Conservation (phyloP, 1,140 invertebrate species). For the Atta cephalotes region DNA sequence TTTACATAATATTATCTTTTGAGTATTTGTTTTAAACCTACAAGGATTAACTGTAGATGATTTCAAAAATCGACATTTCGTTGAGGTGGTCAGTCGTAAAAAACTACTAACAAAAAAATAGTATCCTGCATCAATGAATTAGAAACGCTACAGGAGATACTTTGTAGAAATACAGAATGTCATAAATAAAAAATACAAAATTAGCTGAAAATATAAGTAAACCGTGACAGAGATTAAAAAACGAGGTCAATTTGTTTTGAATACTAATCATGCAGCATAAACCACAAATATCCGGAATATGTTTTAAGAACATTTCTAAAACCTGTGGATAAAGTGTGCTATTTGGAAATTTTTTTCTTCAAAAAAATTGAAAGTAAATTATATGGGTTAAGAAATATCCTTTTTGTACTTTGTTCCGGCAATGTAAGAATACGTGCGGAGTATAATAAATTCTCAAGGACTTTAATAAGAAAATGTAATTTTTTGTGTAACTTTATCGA, state of each 20-base stretch:
- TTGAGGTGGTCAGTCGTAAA: neutral
- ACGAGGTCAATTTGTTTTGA: neutral
- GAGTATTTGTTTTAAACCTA: neutral
- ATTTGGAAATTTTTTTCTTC: too few relatives aligned
- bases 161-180: neutral
- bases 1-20: constrained; percentile 10
- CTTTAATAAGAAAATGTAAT: neutral
- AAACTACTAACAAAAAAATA: neutral
- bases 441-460: neutral
- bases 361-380: too few relatives aligned
- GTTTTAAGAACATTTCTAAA: too few relatives aligned
- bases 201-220: too few relatives aligned
- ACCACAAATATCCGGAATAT: too few relatives aligned
- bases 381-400: too few relatives aligned
- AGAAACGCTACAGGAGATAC: too few relatives aligned
- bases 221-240: neutral
- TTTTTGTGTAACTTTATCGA: neutral
- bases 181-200: neutral
- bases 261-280: neutral
- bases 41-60: neutral
- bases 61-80: neutral
- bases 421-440: neutral
- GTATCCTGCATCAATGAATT: neutral
- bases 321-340: too few relatives aligned
- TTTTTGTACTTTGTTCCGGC: neutral